phyloP scores from a whole-genome alignment of 2,888 invertebrate species.

The Enoplolaimus lenunculus region DNA sequence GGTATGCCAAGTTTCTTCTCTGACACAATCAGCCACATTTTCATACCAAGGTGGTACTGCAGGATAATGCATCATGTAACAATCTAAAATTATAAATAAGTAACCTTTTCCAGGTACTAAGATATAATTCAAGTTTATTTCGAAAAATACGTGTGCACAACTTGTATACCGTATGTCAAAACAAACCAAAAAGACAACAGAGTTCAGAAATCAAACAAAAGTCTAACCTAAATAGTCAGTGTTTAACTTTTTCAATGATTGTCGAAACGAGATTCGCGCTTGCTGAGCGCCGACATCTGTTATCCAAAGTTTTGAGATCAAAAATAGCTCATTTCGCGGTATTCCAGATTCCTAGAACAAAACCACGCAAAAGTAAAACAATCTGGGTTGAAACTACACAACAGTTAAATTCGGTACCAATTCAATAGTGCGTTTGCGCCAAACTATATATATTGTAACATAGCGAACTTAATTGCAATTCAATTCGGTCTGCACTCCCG shows the following conservation, averaged over 20 bases:
- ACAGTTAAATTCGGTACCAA: no score
- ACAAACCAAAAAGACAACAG: not conserved
- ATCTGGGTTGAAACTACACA: no score
- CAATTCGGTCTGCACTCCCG: no score
- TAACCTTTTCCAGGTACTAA: no score
- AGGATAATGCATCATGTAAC: constrained; percentile 42
- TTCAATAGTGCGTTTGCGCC: no score
- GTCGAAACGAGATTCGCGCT: constrained; percentile 34
- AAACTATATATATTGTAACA: no score
- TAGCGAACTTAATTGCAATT: no score
- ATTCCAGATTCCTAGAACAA: constrained; percentile 33
- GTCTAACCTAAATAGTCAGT: constrained; percentile 36
- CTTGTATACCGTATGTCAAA: no score
- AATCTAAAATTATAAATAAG: no score
- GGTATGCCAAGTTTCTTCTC: constrained; percentile 42
- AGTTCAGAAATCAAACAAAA: constrained; percentile 1
- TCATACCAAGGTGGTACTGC: constrained; percentile 35
- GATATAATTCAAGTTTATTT: no score
- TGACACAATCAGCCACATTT: constrained; percentile 27
- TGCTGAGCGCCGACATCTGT: constrained; percentile 38
- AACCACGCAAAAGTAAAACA: no score
- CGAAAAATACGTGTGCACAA: no score
- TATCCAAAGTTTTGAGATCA: constrained; percentile 42
- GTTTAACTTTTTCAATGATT: constrained; percentile 35
- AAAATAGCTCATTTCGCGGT: constrained; percentile 36